A percentile compares a stretch with the other conserved stretches of the same genome.
These are phyloP conservation scores for Pelagia noctiluca DNA, from an alignment of 30 jellyfish, hydroid and myxozoan species.

Conservation along the genomic window DNA sequence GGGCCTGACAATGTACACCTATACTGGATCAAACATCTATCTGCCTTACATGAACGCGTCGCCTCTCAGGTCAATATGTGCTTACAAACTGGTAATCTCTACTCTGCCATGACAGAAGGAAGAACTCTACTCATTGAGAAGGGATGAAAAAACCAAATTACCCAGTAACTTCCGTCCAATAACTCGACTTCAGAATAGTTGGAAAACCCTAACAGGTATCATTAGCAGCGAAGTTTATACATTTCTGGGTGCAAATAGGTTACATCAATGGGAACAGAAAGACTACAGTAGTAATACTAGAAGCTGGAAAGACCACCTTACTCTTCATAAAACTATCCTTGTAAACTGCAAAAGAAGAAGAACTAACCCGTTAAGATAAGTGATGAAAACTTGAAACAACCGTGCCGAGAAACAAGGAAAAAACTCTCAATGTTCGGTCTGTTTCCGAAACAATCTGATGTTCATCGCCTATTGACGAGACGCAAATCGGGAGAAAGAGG, in stretches of 20 bases:
- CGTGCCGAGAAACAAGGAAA: too few relatives aligned
- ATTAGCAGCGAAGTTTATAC: background rate
- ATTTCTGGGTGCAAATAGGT: background rate
- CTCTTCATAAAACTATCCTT: constrained; percentile 6
- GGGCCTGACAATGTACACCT: constrained; percentile 40
- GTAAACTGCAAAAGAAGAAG: constrained; percentile 11
- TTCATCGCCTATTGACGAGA: too few relatives aligned
- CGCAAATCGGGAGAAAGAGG: too few relatives aligned
- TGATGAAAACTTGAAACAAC: too few relatives aligned
- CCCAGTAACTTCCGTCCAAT: constrained; percentile 21
- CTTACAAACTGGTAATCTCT: background rate
- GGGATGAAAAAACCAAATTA: constrained; percentile 19
- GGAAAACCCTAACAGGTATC: constrained; percentile 41
- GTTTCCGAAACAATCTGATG: too few relatives aligned
- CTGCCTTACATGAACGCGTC: constrained; percentile 22
- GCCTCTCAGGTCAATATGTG: background rate
- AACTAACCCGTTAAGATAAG: too few relatives aligned
- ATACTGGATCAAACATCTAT: constrained; percentile 5
- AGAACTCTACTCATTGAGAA: constrained; percentile 41
- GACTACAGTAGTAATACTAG: constrained; percentile 9
- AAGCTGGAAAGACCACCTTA: constrained; percentile 41
- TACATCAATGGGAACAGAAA: constrained; percentile 14
- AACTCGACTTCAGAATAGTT: constrained; percentile 31
- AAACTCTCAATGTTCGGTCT: too few relatives aligned
- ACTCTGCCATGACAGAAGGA: constrained; percentile 38